Base-by-base conservation (phyloP, 2,888 invertebrate species). In the Octodonta nipae region DNA sequence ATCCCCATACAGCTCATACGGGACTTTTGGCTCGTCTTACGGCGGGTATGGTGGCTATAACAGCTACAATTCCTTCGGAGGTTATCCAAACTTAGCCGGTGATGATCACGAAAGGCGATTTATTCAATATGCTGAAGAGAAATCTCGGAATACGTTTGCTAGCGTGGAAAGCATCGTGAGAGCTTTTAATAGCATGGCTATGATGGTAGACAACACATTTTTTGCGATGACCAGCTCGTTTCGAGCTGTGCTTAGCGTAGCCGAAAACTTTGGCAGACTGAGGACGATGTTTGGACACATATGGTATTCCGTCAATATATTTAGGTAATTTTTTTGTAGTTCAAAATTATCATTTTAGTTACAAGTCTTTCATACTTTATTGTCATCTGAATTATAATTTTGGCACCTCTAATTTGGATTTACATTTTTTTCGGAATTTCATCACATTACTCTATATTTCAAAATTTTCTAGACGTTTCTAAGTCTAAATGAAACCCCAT, bases 201-300 rank as follows among this genome's bases (percentile, higher is more conserved):
- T 91, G 74, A 92, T 96, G 89, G n/a, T 22, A 11, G 22, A 22
- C 22, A 10, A n/a, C 10, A 22, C 22, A 2, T 11, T 22, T n/a
- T 22, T 22, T 22, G 22, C 22, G 3, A 22, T 22, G 22, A 22
- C 22, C n/a, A 10, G 10, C 3, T 22, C 22, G 3, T 44, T 44
- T 22, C 72, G 87, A 49, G 95, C 96, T 31, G 86, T 96, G 42
- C 67, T 96, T 30, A 89, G 92, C 36, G 92, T 96, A 2, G 93
- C 93, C 5, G 93, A 96, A 44, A 93, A 95, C 62, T 83, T 96
- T 56, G 82, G 86, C 3, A 70, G 84, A 28, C 63, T 95, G 36
- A 71, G 84, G 38, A 73, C 78, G 3, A 76, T 91, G 46, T 79
- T 96, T 50, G 76, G 80, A 1, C 85, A 88, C 52, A 73, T 93